Percentiles rank a stretch among this genome's conserved stretches.
phyloP scores from a whole-genome alignment of 2,888 invertebrate species.

The Brachyopa scutellaris region DNA sequence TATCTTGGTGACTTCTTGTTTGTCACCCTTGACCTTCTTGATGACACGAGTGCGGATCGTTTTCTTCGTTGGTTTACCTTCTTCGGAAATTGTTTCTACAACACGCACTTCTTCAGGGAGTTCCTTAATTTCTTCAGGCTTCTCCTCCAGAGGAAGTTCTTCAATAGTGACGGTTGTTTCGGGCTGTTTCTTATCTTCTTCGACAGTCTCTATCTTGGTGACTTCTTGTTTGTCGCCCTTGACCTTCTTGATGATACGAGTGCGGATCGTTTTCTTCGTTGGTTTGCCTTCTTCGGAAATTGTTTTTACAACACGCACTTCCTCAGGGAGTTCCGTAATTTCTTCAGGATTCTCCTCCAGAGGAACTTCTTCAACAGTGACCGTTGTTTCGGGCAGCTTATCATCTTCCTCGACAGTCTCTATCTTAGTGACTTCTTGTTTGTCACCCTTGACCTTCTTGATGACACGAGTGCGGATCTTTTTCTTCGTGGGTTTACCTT shows the following conservation, averaged over 20 bases:
- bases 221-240: slow-evolving; percentile 78
- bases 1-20: slow-evolving; percentile 78
- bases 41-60: slow-evolving; percentile 77
- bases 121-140: slow-evolving; percentile 75
- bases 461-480: slow-evolving; percentile 73
- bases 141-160: slow-evolving; percentile 68
- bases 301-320: slow-evolving; percentile 81
- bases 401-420: slow-evolving; percentile 77
- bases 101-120: slow-evolving; percentile 77
- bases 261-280: slow-evolving; percentile 76
- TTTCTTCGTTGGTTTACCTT: slow-evolving; percentile 76
- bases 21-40: slow-evolving; percentile 79
- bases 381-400: slow-evolving; percentile 76
- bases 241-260: slow-evolving; percentile 78
- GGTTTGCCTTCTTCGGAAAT: slow-evolving; percentile 79
- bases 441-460: slow-evolving; percentile 73
- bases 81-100: slow-evolving; percentile 57
- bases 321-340: slow-evolving; percentile 77
- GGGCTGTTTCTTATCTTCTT: slow-evolving; percentile 79
- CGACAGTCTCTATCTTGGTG: slow-evolving; percentile 80
- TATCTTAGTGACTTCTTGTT: slow-evolving; percentile 78
- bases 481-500: slow-evolving; percentile 74
- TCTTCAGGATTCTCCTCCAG: slow-evolving; percentile 74
- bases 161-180: slow-evolving; percentile 75
- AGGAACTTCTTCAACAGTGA: slow-evolving; percentile 72